These are phyloP conservation scores for Lerema accius DNA, from an alignment of 1,140 invertebrate genomes.

Conservation along the genomic window DNA sequence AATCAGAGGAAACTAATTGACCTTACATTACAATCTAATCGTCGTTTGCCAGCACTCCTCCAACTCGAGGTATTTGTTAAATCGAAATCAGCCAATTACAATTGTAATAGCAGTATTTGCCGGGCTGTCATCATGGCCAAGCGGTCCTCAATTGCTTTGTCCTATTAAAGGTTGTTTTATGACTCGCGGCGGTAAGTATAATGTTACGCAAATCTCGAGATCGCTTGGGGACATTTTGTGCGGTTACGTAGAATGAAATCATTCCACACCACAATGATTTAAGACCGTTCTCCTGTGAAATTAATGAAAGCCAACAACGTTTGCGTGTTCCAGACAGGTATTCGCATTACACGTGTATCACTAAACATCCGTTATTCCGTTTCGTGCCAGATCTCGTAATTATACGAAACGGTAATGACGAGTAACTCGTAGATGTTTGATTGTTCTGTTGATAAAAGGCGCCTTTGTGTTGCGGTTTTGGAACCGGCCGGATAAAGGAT, in stretches of 20 bases:
- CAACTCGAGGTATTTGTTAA: slow-evolving; percentile 7
- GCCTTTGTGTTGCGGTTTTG: slow-evolving; percentile 9
- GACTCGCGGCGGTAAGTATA: slow-evolving; percentile 44
- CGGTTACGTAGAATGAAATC: slow-evolving; percentile 34
- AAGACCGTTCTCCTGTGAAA: slow-evolving; percentile 42
- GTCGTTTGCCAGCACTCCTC: neutral
- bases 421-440: slow-evolving; percentile 11
- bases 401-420: slow-evolving; percentile 14
- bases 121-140: slow-evolving; percentile 54
- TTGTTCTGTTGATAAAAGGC: slow-evolving; percentile 16
- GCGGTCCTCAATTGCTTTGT: slow-evolving; percentile 52
- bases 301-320: slow-evolving; percentile 18
- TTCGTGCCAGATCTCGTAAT: slow-evolving; percentile 17
- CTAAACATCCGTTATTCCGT: slow-evolving; percentile 4
- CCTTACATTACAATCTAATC: slow-evolving; percentile 32
- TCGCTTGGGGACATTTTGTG: slow-evolving; percentile 46
- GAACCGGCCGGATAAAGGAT: neutral
- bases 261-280: slow-evolving; percentile 33
- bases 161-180: slow-evolving; percentile 52
- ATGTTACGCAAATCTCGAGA: slow-evolving; percentile 50
- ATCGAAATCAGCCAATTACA: slow-evolving; percentile 40
- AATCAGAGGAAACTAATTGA: slow-evolving; percentile 7
- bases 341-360: slow-evolving; percentile 14
- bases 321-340: slow-evolving; percentile 16
- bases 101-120: slow-evolving; percentile 51